phyloP scores from a whole-genome alignment of 2,797 vertebrate species.

The Artibeus lituratus region DNA sequence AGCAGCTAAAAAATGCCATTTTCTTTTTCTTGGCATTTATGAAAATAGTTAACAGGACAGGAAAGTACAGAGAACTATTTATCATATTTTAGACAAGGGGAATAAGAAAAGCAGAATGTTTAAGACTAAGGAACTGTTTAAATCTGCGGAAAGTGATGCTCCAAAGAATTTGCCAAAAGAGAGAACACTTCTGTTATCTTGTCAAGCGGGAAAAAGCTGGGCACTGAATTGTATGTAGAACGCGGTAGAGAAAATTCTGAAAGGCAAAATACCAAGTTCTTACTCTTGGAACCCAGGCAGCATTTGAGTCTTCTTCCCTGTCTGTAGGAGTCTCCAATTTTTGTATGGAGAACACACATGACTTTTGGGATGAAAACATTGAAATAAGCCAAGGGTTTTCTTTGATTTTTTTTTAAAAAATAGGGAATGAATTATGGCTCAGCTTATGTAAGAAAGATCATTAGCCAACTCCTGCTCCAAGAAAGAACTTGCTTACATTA shows the following conservation, averaged over 20 bases:
- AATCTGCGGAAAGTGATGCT: rapidly evolving
- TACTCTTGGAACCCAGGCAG: rapidly evolving
- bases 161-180: not conserved
- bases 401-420: not conserved
- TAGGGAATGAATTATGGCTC: not conserved
- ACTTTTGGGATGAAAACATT: not conserved
- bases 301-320: not conserved
- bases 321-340: not conserved
- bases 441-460: not conserved
- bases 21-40: not conserved
- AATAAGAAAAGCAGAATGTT: not conserved
- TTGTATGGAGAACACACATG: not conserved
- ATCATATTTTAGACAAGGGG: not conserved
- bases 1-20: not conserved
- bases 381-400: not conserved
- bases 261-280: not conserved
- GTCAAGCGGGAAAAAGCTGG: not conserved
- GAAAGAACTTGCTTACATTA: not conserved
- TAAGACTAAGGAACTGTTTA: not conserved
- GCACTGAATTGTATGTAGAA: not conserved
- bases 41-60: not conserved
- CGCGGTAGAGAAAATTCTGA: not conserved
- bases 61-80: not conserved
- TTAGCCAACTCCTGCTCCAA: not conserved
- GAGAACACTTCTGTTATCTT: not conserved